These are phyloP conservation scores for Erebia ligea DNA, from an alignment of 2,888 invertebrate genomes.

Conservation along the genomic window DNA sequence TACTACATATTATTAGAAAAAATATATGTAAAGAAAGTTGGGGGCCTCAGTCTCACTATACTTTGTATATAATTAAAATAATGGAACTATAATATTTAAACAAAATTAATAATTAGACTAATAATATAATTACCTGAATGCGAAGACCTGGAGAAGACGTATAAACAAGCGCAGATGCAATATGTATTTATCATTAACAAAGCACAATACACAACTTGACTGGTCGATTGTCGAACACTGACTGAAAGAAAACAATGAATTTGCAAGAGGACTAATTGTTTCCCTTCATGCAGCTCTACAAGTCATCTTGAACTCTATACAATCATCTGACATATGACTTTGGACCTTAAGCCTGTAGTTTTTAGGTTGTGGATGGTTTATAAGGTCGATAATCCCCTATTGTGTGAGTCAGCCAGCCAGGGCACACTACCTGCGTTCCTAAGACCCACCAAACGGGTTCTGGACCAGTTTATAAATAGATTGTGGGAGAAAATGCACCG, in stretches of 20 bases:
- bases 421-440: slow-evolving; percentile 45
- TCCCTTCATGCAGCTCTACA: slow-evolving; percentile 39
- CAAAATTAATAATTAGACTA: no score
- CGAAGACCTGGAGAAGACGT: slow-evolving; percentile 27
- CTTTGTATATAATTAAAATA: background rate
- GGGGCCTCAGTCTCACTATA: no score
- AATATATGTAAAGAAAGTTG: no score
- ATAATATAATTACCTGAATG: slow-evolving; percentile 35
- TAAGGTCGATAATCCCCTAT: slow-evolving; percentile 12
- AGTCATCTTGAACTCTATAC: slow-evolving; percentile 27
- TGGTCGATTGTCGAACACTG: slow-evolving; percentile 43
- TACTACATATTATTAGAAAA: no score
- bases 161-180: background rate
- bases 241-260: slow-evolving; percentile 51
- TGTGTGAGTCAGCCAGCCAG: slow-evolving; percentile 32
- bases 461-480: slow-evolving; percentile 47
- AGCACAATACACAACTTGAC: slow-evolving; percentile 41
- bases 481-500: slow-evolving; percentile 45
- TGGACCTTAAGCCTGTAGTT: background rate
- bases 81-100: slow-evolving; percentile 4
- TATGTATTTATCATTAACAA: slow-evolving; percentile 25
- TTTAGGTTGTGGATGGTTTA: slow-evolving; percentile 22
- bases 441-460: slow-evolving; percentile 44
- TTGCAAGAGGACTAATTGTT: slow-evolving; percentile 48
- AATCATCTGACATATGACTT: slow-evolving; percentile 22